Conservation (phyloP, 1,140 invertebrate genomes). For the Myzus persicae region DNA sequence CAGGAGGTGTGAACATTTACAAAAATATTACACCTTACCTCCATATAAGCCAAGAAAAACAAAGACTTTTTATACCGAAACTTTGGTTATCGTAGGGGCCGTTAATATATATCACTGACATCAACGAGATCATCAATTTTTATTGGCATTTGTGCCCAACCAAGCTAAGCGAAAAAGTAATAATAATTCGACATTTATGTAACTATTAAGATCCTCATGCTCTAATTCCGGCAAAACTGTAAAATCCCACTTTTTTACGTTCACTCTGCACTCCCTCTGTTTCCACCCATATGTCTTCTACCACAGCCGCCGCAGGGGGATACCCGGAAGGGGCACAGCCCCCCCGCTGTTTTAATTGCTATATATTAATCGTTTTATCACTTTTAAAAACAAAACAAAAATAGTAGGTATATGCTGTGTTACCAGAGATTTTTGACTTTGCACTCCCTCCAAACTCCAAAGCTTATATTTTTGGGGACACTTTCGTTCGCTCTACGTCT, state of each 20-base stretch:
- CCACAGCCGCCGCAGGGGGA: no score
- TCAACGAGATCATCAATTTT: not conserved
- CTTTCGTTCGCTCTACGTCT: no score
- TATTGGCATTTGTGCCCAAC: not conserved
- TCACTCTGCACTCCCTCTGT: not conserved
- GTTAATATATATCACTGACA: not conserved
- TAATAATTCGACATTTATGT: not conserved
- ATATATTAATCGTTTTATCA: no score
- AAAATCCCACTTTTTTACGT: not conserved
- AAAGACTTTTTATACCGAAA: not conserved
- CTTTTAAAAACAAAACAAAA: no score
- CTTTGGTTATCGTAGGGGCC: not conserved
- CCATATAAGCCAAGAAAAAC: not conserved
- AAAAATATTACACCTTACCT: not conserved
- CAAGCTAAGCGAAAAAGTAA: not conserved
- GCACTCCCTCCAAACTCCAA: no score
- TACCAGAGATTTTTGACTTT: no score
- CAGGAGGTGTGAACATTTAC: not conserved
- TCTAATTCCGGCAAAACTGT: not conserved
- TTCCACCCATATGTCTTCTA: not conserved
- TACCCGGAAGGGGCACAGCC: no score
- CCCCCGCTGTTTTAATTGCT: no score
- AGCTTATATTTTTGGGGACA: no score
- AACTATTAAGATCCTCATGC: not conserved
- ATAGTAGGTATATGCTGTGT: no score